These are phyloP conservation scores for Lasius fuliginosus DNA, from an alignment of 2,888 invertebrate genomes.

Conservation along the genomic window DNA sequence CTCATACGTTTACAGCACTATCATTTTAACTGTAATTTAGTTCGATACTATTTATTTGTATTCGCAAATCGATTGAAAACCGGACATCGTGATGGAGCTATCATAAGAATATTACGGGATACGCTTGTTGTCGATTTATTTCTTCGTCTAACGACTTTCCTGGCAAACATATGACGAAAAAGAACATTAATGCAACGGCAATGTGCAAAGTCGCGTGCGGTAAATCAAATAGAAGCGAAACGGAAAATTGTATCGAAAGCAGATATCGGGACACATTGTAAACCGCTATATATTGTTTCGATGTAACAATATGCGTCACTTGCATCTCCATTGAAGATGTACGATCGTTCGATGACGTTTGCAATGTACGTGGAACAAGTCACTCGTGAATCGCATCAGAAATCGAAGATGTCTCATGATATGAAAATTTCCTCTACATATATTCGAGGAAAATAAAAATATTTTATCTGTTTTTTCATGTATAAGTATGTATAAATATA, in stretches of 20 bases:
- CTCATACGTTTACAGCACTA: neutral
- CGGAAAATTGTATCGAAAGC: constrained; percentile 31
- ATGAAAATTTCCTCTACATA: neutral
- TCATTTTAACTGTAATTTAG: neutral
- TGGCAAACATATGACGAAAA: neutral
- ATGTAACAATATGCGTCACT: constrained; percentile 27
- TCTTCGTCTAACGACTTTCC: neutral
- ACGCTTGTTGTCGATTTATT: constrained; percentile 15
- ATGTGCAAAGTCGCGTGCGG: neutral
- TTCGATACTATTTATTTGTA: neutral
- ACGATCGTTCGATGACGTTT: neutral
- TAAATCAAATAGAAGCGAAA: constrained; percentile 13
- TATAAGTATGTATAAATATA: neutral
- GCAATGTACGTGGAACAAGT: neutral
- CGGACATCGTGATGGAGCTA: neutral
- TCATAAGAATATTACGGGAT: constrained; percentile 1
- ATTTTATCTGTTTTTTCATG: neutral
- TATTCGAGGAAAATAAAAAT: neutral
- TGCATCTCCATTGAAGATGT: constrained; percentile 11
- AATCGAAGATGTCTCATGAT: neutral
- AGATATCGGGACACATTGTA: neutral
- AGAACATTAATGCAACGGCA: neutral
- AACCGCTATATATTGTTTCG: constrained; percentile 8
- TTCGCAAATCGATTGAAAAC: constrained; percentile 6
- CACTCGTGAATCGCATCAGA: neutral